Evolutionary conservation across 2,113 vertebrate species (phyloP).

Genomic region (Leucopsar rothschildi): DNA sequence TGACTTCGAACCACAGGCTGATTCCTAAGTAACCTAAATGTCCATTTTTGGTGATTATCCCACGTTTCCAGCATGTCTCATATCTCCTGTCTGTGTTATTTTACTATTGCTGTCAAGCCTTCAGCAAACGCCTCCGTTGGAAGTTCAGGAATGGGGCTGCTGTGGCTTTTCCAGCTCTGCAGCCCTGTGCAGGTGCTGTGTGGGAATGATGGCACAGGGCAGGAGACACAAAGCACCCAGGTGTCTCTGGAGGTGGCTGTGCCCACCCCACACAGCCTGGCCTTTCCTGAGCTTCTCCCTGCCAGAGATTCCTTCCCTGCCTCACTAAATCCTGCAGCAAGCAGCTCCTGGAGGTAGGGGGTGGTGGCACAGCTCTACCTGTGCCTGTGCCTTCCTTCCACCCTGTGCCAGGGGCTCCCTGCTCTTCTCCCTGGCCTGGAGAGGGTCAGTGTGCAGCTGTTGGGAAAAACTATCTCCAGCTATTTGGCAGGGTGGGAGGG

Average conservation of each 20-base stretch:
- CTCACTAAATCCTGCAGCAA: background rate
- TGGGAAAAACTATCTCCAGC: slow-evolving; percentile 2
- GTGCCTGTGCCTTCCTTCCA: background rate
- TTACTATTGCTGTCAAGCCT: background rate
- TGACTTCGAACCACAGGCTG: background rate
- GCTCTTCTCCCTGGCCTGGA: background rate
- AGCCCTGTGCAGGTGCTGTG: background rate
- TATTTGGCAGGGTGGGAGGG: background rate
- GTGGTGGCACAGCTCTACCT: background rate
- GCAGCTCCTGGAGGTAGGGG: background rate
- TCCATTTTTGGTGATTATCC: background rate
- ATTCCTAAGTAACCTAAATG: background rate
- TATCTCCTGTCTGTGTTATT: background rate
- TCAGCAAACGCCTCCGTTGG: background rate
- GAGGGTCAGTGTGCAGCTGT: slow-evolving; percentile 1
- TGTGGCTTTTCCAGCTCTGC: background rate
- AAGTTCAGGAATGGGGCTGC: background rate
- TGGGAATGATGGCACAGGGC: background rate
- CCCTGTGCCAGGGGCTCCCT: background rate
- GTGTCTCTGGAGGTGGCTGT: background rate
- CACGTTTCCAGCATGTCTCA: background rate
- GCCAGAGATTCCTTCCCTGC: background rate
- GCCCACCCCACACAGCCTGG: background rate
- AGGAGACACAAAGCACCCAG: background rate
- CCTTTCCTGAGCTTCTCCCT: background rate